These are phyloP conservation scores for Dasysyrphus albostriatus DNA, from an alignment of 2,888 invertebrate species.

Conservation along the genomic window DNA sequence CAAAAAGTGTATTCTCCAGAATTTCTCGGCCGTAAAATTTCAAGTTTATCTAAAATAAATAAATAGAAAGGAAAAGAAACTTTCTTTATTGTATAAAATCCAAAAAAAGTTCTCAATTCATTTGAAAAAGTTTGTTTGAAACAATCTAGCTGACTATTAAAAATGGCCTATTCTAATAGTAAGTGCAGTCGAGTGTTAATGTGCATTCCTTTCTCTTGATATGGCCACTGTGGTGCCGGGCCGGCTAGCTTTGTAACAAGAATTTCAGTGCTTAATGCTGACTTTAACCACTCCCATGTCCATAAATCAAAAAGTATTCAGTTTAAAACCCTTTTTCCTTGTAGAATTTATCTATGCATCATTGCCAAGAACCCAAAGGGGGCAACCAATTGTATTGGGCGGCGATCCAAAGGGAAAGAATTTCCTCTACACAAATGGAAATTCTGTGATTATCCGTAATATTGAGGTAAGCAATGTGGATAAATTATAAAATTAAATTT, in stretches of 20 bases:
- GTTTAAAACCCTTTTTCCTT: constrained; percentile 77
- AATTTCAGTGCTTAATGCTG: constrained; percentile 6
- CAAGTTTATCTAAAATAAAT: constrained; percentile 35
- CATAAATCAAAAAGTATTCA: constrained; percentile 5
- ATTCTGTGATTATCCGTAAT: constrained; percentile 98
- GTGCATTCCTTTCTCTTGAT: constrained; percentile 23
- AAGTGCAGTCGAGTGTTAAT: constrained; percentile 58
- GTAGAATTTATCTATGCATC: constrained; percentile 95
- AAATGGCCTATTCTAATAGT: constrained; percentile 74
- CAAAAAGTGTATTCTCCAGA: constrained; percentile 55
- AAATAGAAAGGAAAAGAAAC: constrained; percentile 11
- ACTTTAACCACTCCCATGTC: constrained; percentile 66
- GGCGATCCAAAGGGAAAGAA: constrained; percentile 98
- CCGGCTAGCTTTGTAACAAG: constrained; percentile 54
- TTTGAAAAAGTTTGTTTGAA: constrained; percentile 2
- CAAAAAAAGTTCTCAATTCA: background rate
- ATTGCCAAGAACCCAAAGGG: constrained; percentile 96
- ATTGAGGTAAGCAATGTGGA: constrained; percentile 88
- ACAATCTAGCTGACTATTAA: constrained; percentile 18
- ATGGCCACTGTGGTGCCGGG: constrained; percentile 52
- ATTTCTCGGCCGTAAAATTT: constrained; percentile 46
- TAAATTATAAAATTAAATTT: constrained; percentile 40
- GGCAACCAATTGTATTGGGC: constrained; percentile 96
- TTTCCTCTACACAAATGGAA: constrained; percentile 98
- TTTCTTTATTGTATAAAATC: background rate